A percentile compares a stretch with the other conserved stretches of the same genome.
These are phyloP conservation scores for Cryptocephalus moraei DNA, from an alignment of 2,888 invertebrate species.

Conservation along the genomic window DNA sequence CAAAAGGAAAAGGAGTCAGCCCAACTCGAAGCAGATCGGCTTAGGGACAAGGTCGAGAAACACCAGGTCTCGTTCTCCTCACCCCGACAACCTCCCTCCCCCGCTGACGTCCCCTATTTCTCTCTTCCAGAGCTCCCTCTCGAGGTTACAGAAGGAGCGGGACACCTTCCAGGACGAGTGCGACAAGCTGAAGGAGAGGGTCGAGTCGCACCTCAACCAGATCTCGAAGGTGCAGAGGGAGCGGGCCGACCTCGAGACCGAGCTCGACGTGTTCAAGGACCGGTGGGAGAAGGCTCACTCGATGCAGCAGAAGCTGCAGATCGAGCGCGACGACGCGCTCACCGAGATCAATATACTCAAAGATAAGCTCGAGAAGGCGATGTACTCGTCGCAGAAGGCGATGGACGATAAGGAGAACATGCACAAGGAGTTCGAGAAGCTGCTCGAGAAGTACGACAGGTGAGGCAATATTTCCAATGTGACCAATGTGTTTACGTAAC, in stretches of 20 bases:
- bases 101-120: background rate
- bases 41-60: conserved; percentile 83
- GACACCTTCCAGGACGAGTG: conserved; percentile 74
- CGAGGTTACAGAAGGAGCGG: conserved; percentile 79
- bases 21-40: conserved; percentile 73
- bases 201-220: conserved; percentile 73
- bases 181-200: conserved; percentile 69
- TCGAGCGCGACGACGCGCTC: conserved; percentile 77
- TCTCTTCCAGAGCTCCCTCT: conserved; percentile 50
- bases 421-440: conserved; percentile 85
- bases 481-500: too few relatives aligned
- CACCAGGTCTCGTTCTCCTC: conserved; percentile 52
- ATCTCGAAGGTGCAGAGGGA: conserved; percentile 76
- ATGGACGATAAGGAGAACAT: conserved; percentile 80
- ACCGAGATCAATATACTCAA: conserved; percentile 79
- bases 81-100: background rate
- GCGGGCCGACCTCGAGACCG: conserved; percentile 73
- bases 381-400: conserved; percentile 71
- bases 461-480: conserved; percentile 29
- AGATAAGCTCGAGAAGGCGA: conserved; percentile 82
- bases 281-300: conserved; percentile 75
- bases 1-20: conserved; percentile 85
- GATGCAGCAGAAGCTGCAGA: conserved; percentile 74
- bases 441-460: conserved; percentile 87
- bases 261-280: conserved; percentile 77